These are phyloP conservation scores for Halictus quadricinctus DNA, from an alignment of 2,888 invertebrate species.

Conservation along the genomic window DNA sequence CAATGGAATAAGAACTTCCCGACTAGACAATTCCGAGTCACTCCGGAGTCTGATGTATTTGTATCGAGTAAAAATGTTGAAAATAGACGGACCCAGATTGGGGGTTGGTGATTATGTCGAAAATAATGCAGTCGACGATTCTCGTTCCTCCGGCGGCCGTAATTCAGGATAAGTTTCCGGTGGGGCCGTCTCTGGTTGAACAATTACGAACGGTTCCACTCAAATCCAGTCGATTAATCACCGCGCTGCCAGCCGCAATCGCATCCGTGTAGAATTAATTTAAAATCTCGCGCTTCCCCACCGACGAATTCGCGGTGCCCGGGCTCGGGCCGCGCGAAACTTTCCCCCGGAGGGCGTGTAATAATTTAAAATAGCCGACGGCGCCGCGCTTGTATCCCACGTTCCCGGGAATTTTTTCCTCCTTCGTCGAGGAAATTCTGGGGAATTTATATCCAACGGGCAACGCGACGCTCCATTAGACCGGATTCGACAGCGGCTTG, in stretches of 20 bases:
- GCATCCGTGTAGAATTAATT: slow-evolving; percentile 40
- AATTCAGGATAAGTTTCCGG: slow-evolving; percentile 2
- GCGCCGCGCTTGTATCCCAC: background rate
- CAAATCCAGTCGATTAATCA: slow-evolving; percentile 40
- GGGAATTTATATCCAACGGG: slow-evolving; percentile 31
- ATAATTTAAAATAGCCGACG: slow-evolving; percentile 43
- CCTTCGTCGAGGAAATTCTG: background rate
- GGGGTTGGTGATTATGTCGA: no score
- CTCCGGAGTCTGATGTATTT: background rate
- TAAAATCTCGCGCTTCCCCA: slow-evolving; percentile 36
- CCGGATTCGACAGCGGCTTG: slow-evolving; percentile 11
- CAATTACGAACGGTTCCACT: slow-evolving; percentile 7
- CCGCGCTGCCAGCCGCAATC: slow-evolving; percentile 33
- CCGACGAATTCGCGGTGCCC: slow-evolving; percentile 12
- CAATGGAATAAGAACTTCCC: background rate
- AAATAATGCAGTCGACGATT: background rate
- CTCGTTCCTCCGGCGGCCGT: background rate
- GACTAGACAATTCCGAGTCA: background rate
- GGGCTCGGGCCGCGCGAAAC: slow-evolving; percentile 9
- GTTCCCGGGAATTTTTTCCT: background rate
- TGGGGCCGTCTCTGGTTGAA: background rate
- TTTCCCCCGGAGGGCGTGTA: slow-evolving; percentile 17
- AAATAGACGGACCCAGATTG: background rate
- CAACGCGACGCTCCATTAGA: slow-evolving; percentile 28
- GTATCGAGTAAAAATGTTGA: background rate